Base-by-base conservation (phyloP, 2,888 invertebrate species). In the Idaea dimidiata region DNA sequence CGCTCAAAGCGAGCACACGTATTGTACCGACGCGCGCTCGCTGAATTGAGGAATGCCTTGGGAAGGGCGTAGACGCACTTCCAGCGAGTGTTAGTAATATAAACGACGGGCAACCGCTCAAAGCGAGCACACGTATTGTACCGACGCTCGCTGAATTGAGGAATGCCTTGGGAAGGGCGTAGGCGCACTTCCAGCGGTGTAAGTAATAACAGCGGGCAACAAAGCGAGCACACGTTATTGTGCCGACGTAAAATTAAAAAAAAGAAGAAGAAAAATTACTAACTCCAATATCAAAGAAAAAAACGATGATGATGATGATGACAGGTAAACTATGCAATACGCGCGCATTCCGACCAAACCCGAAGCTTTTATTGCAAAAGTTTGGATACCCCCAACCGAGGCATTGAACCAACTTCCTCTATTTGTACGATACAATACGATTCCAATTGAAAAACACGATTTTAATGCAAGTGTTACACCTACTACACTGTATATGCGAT, bases 361-460 rank as follows among this genome's bases (percentile, higher is more conserved):
- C 71, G 16, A 59, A 59, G 73, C 74, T 84, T 87, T 88, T 88
- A 88, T 88, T 87, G 83, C 85, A 65, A 84, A 89, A 89, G 86
- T 89, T 89, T 76, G 76, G 73, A 69, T 74, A 72, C 69, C 69
- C 72, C 69, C 72, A 74, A 77, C 73, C 76, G 64, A 66, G 72
- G 78, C 78, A 80, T 82, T 78, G 74, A 57, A 68, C 75, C 75
- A 63, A 67, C 71, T 86, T 83, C 73, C 66, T 66, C 82, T 83
- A 84, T 87, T 86, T 81, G 83, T 76, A 69, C 82, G 79, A 81
- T 83, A 86, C 86, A 87, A 85, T 83, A 83, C 72, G 58, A 59
- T 18, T 57, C 59, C 71, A 84, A 87, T 85, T 87, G 87, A 87
- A 87, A 88, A 85, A 83, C 74, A 68, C 65, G 72, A 71, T 67